Evolutionary conservation across 2,888 invertebrate genomes (phyloP), one percentile per base, ranked within the genome.

Genomic region (Fragum fragum): DNA sequence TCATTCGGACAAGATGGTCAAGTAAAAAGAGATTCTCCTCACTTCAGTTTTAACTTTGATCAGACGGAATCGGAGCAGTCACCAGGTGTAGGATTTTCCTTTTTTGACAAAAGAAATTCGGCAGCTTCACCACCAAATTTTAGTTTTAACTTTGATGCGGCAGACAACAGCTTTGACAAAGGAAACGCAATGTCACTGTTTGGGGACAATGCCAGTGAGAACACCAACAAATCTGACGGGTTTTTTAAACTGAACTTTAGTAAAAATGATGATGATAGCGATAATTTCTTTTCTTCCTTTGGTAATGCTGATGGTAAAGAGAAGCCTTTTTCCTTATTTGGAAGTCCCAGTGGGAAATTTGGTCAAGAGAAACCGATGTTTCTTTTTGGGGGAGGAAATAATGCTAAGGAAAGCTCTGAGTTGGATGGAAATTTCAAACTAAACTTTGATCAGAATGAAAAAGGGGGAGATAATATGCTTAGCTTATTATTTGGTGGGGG

Each of bases 191-290:
- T 63, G 32, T 63, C 63, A 29, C 18, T 63, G 1, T 63, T 63
- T 32, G 63, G 36, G 18, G 63, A 63, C 18, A 32, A 29, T 36
- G 16, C 32, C 3, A 36, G 32, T 6, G 32, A 3, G 63, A 1
- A 0, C 9, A 63, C 16, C 59, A 2, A 59, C 23, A 28, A 3
- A 16, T 59, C 59, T 9, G n/a, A 18, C n/a, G 28, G n/a, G 5
- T 29, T 16, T 32, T 63, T 63, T n/a, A 32, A 16, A 32, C 32
- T 63, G n/a, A 63, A 32, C 23, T 63, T 63, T 63, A 18, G 63
- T 63, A 0, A 63, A n/a, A 36, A 63, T 16, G 28, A 63, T 23
- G 28, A 18, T 32, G 63, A 63, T 18, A 26, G 26, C 14, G 16
- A 59, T 23, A 28, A 7, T 16, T 26, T 59, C 16, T 59, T 59